Base-by-base conservation (phyloP, 1,140 invertebrate genomes). In the Galendromus occidentalis region DNA sequence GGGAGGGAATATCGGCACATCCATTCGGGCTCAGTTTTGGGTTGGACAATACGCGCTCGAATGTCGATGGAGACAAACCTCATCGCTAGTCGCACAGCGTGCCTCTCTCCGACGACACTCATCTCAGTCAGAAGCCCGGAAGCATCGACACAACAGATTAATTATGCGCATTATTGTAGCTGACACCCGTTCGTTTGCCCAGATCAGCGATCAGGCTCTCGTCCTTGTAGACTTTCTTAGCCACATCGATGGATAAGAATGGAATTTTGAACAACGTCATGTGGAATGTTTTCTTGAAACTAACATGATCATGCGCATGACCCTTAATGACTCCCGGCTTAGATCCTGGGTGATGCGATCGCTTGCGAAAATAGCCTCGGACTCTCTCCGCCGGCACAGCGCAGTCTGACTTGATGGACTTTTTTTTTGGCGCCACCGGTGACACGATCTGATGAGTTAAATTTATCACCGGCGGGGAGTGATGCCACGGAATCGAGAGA, bases 241-340 rank as follows among this genome's bases (percentile, higher is more conserved):
- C 51, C 12, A 59, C 14, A 22, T 59, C 51, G 5, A 59, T 59
- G 14, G 51, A 59, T 9, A 59, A 14, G 22, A 59, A 25, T 59
- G 51, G 51, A 9, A 59, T 25, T 4, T 59, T 25, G 22, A 59
- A 59, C 25, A 59, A 25, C 22, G 14, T 59, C 51, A 59, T 29
- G 33, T 59, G 14, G 51, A 59, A 59, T 33, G 51, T 25, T 33
- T 59, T 59, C 51, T 25, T 59, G 51, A 29, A 33, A 59, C 51
- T 59, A 9, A 59, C 9, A 59, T 59, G 25, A 33, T 59, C 51
- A 6, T 59, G 51, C 6, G 1, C 33, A 33, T 59, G 51, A 14
- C 51, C 51, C 2, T 25, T 14, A 22, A 59, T 59, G 2, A 59
- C 25, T 14, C 51, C 51, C 4, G 4, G 4, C 4, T 59, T 59